A percentile compares a stretch with the other conserved stretches of the same genome.
These are phyloP conservation scores for Ceyx melanurus DNA, from an alignment of 2,113 vertebrate genomes.

Conservation along the genomic window DNA sequence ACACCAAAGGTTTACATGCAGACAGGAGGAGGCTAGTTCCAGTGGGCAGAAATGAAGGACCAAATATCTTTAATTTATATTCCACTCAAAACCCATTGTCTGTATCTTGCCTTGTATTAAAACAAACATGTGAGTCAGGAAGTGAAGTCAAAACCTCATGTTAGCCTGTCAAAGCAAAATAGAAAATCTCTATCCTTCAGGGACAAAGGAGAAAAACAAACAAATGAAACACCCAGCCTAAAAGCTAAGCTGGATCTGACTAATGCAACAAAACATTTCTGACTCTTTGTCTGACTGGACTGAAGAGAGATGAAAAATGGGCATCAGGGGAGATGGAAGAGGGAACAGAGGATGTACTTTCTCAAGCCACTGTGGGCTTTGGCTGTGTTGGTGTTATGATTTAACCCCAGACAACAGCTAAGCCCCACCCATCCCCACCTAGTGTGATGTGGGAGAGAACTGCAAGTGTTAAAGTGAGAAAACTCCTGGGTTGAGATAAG, in stretches of 20 bases:
- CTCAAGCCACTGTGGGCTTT: not conserved
- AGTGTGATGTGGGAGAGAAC: not conserved
- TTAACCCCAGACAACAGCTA: not conserved
- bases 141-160: not conserved
- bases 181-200: not conserved
- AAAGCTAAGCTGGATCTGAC: not conserved
- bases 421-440: rapidly evolving
- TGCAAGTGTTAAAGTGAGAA: not conserved
- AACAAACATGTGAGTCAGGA: not conserved
- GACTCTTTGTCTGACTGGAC: not conserved
- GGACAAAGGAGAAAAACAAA: not conserved
- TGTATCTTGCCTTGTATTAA: not conserved
- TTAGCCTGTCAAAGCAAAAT: not conserved
- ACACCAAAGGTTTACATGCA: not conserved
- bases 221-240: not conserved
- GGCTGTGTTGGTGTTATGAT: not conserved
- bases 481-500: not conserved
- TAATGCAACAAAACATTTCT: not conserved
- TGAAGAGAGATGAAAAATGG: not conserved
- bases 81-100: not conserved
- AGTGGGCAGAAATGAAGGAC: not conserved
- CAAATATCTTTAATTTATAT: not conserved
- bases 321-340: not conserved
- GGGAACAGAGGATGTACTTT: not conserved
- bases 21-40: not conserved